Base-by-base conservation (phyloP, 1,140 invertebrate species). In the Ostrea denselamellosa region DNA sequence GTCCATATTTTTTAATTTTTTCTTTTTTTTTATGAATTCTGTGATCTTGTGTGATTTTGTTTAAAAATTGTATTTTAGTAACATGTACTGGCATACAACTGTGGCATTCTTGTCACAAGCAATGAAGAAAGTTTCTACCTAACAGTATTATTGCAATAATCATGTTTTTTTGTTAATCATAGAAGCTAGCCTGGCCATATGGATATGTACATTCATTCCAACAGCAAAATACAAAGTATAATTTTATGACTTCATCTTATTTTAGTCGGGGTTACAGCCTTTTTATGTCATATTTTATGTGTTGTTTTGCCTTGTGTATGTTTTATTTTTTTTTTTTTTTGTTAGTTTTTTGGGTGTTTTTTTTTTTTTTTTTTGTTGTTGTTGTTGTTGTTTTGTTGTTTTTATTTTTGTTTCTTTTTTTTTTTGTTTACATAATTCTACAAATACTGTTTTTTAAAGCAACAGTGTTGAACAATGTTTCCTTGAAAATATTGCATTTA, bases 121-220 rank as follows among this genome's bases (percentile, higher is more conserved):
- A 77, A 77, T 25, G 68, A 77, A 77, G 68, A 77, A 62, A 62
- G 14, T 77, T 77, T 77, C 25, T 77, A 77, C 68, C 68, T 77
- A 77, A 77, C 68, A 77, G 68, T 77, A 77, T 77, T 77, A 77
- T 28, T 77, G 68, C 68, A 77, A 77, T 77, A 77, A 77, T 77
- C 68, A 28, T 77, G 68, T 77, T 25, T 28, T 14, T 34, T 77
- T 77, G 68, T 77, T 77, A 28, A 77, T 77, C 25, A 77, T 28
- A 25, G 68, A 28, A 77, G 68, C 68, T 77, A 77, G 68, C 28
- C 14, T 34, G 68, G n/a, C 56, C 25, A 25, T 77, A 14, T 77
- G 68, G 22, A 77, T 14, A 14, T 77, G 25, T 34, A 12, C 8
- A 28, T 77, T 34, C 14, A 77, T 28, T 77, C 25, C 25, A 28